These are phyloP conservation scores for Gymnobelideus leadbeateri DNA, from an alignment of 2,113 vertebrate species.

Conservation along the genomic window DNA sequence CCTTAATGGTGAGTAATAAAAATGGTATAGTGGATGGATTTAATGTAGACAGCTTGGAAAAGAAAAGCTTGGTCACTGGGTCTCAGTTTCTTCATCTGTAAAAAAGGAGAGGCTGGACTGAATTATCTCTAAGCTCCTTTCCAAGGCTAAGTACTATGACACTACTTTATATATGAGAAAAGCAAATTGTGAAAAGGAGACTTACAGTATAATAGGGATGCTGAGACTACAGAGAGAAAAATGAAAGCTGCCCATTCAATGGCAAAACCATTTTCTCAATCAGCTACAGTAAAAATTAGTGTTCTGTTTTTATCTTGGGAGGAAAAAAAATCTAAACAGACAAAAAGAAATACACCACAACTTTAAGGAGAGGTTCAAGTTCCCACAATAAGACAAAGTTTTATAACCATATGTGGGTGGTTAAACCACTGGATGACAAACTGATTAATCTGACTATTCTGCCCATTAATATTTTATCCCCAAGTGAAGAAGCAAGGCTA, in stretches of 20 bases:
- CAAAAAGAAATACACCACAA: not conserved
- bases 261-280: not conserved
- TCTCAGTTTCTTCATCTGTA: not conserved
- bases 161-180: not conserved
- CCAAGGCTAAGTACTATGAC: not conserved
- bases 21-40: not conserved
- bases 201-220: not conserved
- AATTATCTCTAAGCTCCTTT: not conserved
- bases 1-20: not conserved
- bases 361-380: not conserved
- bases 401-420: not conserved
- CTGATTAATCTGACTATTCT: not conserved
- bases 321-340: not conserved
- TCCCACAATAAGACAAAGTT: not conserved
- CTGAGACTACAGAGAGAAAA: not conserved
- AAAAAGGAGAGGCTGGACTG: not conserved
- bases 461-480: conserved; percentile 4
- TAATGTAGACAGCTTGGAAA: not conserved
- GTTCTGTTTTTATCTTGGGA: not conserved
- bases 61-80: not conserved
- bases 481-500: not conserved
- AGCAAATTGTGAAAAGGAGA: not conserved
- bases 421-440: conserved; percentile 11
- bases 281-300: not conserved
- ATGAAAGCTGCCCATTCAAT: not conserved